These are phyloP conservation scores for Oreochromis tanganicae DNA, from an alignment of 2,113 vertebrate genomes.

Conservation along the genomic window DNA sequence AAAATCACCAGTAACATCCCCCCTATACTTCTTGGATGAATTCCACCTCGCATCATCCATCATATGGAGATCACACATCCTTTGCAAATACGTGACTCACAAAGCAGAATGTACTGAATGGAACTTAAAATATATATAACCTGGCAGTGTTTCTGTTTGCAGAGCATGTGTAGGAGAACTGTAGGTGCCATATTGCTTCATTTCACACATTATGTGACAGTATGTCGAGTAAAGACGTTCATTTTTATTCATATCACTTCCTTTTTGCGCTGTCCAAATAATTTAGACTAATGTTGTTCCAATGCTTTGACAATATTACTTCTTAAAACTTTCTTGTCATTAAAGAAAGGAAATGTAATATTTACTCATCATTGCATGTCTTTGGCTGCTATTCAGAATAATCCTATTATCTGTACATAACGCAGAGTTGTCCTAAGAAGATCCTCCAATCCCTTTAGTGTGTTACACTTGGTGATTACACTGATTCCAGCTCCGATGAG, in stretches of 20 bases:
- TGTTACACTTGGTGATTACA: neutral
- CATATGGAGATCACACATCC: neutral
- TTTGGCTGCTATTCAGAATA: neutral
- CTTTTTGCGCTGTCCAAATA: neutral
- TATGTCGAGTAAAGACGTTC: neutral
- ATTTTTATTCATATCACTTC: neutral
- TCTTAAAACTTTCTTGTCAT: neutral
- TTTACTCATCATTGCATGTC: neutral
- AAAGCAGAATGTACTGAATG: neutral
- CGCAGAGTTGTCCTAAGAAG: neutral
- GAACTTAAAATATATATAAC: neutral
- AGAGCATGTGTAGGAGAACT: neutral
- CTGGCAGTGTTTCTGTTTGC: neutral
- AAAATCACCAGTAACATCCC: neutral
- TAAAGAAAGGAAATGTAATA: neutral
- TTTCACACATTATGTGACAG: neutral
- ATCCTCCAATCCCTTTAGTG: neutral
- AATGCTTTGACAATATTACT: neutral
- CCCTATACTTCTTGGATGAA: neutral
- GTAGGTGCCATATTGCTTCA: neutral
- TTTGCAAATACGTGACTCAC: neutral
- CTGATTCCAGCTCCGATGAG: neutral
- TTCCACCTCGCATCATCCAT: neutral
- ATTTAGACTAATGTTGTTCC: neutral
- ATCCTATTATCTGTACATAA: conserved; percentile 17